Base-by-base conservation (phyloP, 2,797 vertebrate species). In the Florisuga fusca region DNA sequence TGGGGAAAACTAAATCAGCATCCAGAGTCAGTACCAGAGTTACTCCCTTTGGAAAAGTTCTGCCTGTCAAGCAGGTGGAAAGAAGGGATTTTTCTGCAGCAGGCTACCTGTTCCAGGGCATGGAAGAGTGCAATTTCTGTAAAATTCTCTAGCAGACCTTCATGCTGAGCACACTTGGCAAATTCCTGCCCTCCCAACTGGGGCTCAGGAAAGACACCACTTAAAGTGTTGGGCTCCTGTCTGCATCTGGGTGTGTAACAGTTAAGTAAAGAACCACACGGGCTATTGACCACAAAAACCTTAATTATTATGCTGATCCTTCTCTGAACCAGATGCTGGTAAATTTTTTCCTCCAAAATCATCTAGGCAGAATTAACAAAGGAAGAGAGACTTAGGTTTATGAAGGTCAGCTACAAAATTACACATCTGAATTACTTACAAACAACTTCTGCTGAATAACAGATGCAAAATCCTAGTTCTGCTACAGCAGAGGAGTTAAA, bases 401-500 rank as follows among this genome's bases (percentile, higher is more conserved):
- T 55, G 84, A 95, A 94, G 81, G 87, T 89, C 78, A 92, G 34
- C 46, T 74, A 73, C 51, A 79, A 74, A 92, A 83, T 74, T 78
- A 85, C 58, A 71, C n/a, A 34, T 59, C 5, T 67, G 53, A 91
- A 91, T 77, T 85, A 59, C 75, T 91, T 91, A 58, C 75, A 87
- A 53, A 94, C 48, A 89, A 62, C 20, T 93, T 79, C 78, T 90
- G 50, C 41, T 89, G 89, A 92, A 50, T 93, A 93, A 95, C 2
- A 87, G n/a, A 93, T 90, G 58, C 38, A 84, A 94, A 93, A 64
- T 6, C 13, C 57, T 29, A 48, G 9, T 58, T 81, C 92, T 94
- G 78, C 38, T 74, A 38, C 51, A 76, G 57, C 25, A 51, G 89
- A 63, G 41, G 57, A 90, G 34, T 8, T 46, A 21, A 85, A 76